Evolutionary conservation across 2,797 vertebrate genomes (phyloP), one percentile per base, ranked within the genome.

Genomic region (Sphenodon punctatus): DNA sequence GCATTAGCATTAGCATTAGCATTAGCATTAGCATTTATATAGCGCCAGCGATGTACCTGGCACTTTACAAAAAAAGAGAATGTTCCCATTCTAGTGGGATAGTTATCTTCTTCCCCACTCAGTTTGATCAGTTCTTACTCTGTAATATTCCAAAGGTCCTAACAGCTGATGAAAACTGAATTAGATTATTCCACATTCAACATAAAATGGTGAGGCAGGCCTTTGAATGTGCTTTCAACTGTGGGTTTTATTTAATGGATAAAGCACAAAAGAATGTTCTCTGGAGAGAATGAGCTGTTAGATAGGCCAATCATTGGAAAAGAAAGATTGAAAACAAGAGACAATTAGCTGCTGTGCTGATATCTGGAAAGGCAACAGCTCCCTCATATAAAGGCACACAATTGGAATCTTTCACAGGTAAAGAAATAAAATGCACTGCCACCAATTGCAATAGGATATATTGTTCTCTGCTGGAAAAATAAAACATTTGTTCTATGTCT

Each of bases 301-400:
- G 5, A 6, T 3, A 12, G 25, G 10, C 4, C 0, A 2, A 1
- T 65, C 25, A 45, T 1, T 1, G 0, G 22, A 61, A 77, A 69
- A 61, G 5, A 22, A 75, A 69, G 41, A 2, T 13, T 84, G 10
- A 9, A 55, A 46, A 51, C 55, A 3, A 27, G 51, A 30, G 16
- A 53, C 10, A 19, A 25, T 67, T 13, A 42, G 0, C 69, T 65
- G 48, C 25, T n/a, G 73, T 42, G 36, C 2, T 36, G 41, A 43
- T 22, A 77, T n/a, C 22, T 32, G 27, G 27, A 67, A 79, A 81
- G 41, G 5, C 45, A 64, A 8, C 20, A 4, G 1, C 3, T 73
- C 8, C 23, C 32, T 77, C 41, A 36, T 1, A 56, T 59, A 23
- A 61, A 42, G 5, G 13, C 19, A 3, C 5, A 43, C 1, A 6